These are phyloP conservation scores for Lasioglossum pauxillum DNA, from an alignment of 2,888 invertebrate species.

Conservation along the genomic window DNA sequence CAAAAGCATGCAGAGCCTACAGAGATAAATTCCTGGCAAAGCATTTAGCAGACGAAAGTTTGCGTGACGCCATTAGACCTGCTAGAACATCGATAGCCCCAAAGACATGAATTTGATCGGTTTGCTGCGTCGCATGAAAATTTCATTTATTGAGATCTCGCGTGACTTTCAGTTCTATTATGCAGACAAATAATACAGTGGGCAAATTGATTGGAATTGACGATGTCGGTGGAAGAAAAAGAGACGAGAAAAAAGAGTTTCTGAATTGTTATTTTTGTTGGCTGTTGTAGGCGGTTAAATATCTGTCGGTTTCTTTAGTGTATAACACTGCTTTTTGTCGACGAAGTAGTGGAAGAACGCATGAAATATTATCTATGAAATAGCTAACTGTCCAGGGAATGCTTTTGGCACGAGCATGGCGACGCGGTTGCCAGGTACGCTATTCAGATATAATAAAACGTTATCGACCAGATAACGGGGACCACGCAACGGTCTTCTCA, in stretches of 20 bases:
- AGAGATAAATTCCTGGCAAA: neutral
- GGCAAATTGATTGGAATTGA: neutral
- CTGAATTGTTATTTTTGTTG: neutral
- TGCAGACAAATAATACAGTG: neutral
- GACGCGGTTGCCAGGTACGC: constrained; percentile 42
- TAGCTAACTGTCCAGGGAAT: neutral
- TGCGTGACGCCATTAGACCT: neutral
- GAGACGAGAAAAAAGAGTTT: neutral
- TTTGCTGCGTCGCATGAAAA: neutral
- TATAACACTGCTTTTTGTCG: neutral
- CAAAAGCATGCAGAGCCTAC: neutral
- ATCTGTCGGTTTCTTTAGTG: neutral
- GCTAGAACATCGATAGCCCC: neutral
- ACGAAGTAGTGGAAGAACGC: no score
- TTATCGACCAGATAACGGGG: constrained; percentile 45
- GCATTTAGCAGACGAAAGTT: neutral
- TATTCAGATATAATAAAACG: constrained; percentile 51
- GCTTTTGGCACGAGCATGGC: constrained; percentile 28
- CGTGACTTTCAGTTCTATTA: neutral
- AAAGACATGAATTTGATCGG: neutral
- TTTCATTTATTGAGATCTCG: neutral
- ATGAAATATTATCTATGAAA: neutral
- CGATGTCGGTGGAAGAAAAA: no score
- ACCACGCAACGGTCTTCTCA: constrained; percentile 17
- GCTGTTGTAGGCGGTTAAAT: neutral